A percentile compares a stretch with the other conserved stretches of the same genome.
Evolutionary conservation across 2,113 vertebrate genomes (phyloP).

Genomic region (Notiomystis cincta): DNA sequence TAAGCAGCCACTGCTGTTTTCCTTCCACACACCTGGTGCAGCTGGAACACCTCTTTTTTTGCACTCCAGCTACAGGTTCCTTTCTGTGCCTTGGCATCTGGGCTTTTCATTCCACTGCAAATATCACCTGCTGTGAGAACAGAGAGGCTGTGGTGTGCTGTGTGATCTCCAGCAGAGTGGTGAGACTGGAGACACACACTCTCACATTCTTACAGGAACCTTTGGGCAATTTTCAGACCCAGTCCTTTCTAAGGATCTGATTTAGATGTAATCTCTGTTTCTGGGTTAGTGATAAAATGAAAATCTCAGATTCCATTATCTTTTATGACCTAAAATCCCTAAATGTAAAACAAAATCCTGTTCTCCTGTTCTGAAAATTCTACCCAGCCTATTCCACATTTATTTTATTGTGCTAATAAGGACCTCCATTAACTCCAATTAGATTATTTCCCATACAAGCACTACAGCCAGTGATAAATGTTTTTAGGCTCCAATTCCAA

Average conservation of each 20-base stretch:
- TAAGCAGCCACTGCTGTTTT: constrained; percentile 71
- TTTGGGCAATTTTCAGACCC: neutral
- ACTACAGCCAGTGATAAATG: neutral
- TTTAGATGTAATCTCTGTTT: neutral
- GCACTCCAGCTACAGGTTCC: neutral
- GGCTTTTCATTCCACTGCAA: neutral
- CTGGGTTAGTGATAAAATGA: neutral
- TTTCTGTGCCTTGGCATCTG: neutral
- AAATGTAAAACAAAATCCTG: neutral
- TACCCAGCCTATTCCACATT: neutral
- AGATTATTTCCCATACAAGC: neutral
- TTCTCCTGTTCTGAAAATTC: neutral
- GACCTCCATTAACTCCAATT: neutral
- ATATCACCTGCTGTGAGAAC: neutral
- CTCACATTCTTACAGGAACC: neutral
- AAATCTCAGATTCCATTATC: neutral
- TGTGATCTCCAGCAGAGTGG: neutral
- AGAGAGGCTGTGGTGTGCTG: neutral
- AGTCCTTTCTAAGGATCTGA: neutral
- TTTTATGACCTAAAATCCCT: neutral
- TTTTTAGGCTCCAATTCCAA: neutral
- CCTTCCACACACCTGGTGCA: neutral
- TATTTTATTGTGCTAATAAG: neutral
- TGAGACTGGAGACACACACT: neutral
- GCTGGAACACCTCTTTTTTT: neutral